Percentiles rank a stretch among this genome's conserved stretches.
These are phyloP conservation scores for Drosophila guanche DNA, from an alignment of 1,140 invertebrate genomes.

Conservation along the genomic window DNA sequence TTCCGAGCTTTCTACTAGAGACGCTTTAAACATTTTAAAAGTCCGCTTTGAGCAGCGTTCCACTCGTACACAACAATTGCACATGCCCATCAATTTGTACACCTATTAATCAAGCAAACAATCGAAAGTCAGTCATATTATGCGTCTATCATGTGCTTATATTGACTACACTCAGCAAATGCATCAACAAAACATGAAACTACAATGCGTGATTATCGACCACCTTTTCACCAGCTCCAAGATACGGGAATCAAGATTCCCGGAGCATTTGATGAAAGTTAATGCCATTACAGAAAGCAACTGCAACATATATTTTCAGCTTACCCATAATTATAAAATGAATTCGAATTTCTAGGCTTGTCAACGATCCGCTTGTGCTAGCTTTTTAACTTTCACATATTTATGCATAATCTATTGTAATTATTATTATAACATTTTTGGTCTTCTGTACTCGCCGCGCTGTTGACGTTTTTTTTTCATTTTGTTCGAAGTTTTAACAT, in stretches of 20 bases:
- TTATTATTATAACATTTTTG: slow-evolving; percentile 57
- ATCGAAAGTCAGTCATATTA: slow-evolving; percentile 32
- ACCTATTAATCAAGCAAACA: slow-evolving; percentile 10
- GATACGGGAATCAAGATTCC: too few relatives aligned
- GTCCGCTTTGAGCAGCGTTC: slow-evolving; percentile 1
- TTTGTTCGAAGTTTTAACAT: slow-evolving; percentile 20
- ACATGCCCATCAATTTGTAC: slow-evolving; percentile 1
- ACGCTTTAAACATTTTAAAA: too few relatives aligned
- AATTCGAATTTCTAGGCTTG: slow-evolving; percentile 56
- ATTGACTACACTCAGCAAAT: neutral
- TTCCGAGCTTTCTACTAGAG: too few relatives aligned
- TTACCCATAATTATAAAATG: slow-evolving; percentile 63
- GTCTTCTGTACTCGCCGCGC: slow-evolving; percentile 12
- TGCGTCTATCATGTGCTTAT: slow-evolving; percentile 14
- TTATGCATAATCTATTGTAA: slow-evolving; percentile 18
- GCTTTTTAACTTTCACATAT: slow-evolving; percentile 62
- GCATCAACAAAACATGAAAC: neutral
- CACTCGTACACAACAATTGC: slow-evolving; percentile 19
- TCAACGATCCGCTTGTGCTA: slow-evolving; percentile 26
- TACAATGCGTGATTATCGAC: too few relatives aligned
- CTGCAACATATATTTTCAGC: slow-evolving; percentile 12
- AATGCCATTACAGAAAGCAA: too few relatives aligned
- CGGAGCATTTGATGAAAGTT: too few relatives aligned
- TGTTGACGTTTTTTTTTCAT: slow-evolving; percentile 44
- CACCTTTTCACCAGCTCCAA: too few relatives aligned